Base-by-base conservation (phyloP, 2,888 invertebrate genomes). In the Eupithecia vulgata region DNA sequence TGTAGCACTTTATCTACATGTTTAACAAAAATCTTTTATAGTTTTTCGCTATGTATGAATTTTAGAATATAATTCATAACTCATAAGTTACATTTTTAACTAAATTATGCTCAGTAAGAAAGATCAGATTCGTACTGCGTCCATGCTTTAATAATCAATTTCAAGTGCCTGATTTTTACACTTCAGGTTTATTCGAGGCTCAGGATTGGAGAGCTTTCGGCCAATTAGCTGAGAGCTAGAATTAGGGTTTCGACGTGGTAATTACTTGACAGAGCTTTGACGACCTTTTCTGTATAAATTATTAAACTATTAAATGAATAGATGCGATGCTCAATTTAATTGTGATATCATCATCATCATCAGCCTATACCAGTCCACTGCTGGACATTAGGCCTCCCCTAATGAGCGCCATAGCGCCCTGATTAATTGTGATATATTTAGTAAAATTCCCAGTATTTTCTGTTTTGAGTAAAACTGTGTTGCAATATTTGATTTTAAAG, bases 121-220 rank as follows among this genome's bases (percentile, higher is more conserved):
- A 7, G 8, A 30, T 67, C 6, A 4, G 42, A 25, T 74, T 74
- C 70, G 30, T 30, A 59, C 21, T 74, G 70, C 73, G 67, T 35
- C 42, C 30, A 21, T 21, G 1, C 3, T 13, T 40, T 71, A 40
- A 52, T 66, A 65, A 68, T 68, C 45, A 21, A 45, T 61, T 68
- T 68, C 68, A 65, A 71, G 68, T 65, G 40, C 45, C 57, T 42
- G 17, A 37, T 62, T 70, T 71, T 74, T 71, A 52, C 21, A 42
- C 37, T 52, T 17, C 34, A 21, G 34, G 52, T 74, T 74, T 71
- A 74, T 48, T 74, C 15, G 65, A 71, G 68, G 17, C 48, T 52
- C 48, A 52, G 2, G 0, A n/a, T 21, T n/a, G 4, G 21, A 52
- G 21, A n/a, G 10, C 48, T 21, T 21, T 21, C 21, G n/a, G 48